Evolutionary conservation across 1,140 invertebrate species (phyloP).

Genomic region (Trissolcus basalis): DNA sequence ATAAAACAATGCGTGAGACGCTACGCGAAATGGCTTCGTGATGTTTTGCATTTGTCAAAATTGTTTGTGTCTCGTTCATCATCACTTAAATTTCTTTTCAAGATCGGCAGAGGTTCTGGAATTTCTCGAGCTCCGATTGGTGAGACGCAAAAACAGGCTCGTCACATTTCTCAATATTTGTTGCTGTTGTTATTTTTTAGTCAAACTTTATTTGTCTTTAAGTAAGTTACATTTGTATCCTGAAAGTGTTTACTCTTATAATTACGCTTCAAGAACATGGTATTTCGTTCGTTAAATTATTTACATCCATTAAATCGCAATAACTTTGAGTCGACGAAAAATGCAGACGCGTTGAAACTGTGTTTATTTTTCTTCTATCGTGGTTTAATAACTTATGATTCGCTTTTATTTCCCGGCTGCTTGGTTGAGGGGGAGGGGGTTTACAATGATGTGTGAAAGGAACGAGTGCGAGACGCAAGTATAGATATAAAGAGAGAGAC

Average conservation of each 20-base stretch:
- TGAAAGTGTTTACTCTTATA: slow-evolving; percentile 27
- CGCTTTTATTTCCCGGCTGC: slow-evolving; percentile 1
- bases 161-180: not conserved
- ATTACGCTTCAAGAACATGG: slow-evolving; percentile 31
- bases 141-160: not conserved
- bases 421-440: too few species aligned
- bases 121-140: not conserved
- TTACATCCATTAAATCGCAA: slow-evolving; percentile 43
- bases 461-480: slow-evolving; percentile 24
- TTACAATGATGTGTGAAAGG: slow-evolving; percentile 6
- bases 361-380: not conserved
- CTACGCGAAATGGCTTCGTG: slow-evolving; percentile 38
- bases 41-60: slow-evolving; percentile 13
- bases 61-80: slow-evolving; percentile 2
- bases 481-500: slow-evolving; percentile 14
- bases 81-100: not conserved
- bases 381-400: slow-evolving; percentile 21
- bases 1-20: slow-evolving; percentile 63
- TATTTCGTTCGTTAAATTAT: slow-evolving; percentile 45
- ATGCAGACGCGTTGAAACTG: slow-evolving; percentile 11
- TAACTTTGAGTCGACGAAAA: slow-evolving; percentile 30
- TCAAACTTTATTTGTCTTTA: slow-evolving; percentile 49
- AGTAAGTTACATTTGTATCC: slow-evolving; percentile 47
- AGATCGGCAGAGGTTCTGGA: too few species aligned
- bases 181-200: slow-evolving; percentile 13